Percentiles rank a stretch among this genome's conserved stretches.
Evolutionary conservation across 2,797 vertebrate genomes (phyloP).

Genomic region (Sebastolobus alascanus): DNA sequence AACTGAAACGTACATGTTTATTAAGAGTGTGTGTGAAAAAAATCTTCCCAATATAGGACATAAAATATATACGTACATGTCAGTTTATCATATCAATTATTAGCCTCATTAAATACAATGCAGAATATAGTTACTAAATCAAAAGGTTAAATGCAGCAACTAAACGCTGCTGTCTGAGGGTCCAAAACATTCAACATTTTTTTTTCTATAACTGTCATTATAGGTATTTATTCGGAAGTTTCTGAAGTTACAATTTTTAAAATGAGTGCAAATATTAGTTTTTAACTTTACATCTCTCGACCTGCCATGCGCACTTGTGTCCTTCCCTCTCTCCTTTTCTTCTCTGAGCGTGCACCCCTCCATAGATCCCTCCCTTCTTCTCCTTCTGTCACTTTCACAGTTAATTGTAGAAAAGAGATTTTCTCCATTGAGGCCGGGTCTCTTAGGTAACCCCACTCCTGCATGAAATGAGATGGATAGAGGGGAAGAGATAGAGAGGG

Average conservation of each 20-base stretch:
- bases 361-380: constrained; percentile 67
- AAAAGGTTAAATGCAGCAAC: not conserved
- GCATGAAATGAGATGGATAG: constrained; percentile 89
- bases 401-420: constrained; percentile 88
- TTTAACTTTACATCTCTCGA: constrained; percentile 54
- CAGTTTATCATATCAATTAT: not conserved
- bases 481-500: constrained; percentile 72
- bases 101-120: not conserved
- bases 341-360: constrained; percentile 50
- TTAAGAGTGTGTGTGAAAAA: not conserved
- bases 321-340: constrained; percentile 49
- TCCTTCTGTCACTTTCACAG: constrained; percentile 86
- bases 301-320: constrained; percentile 70
- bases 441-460: constrained; percentile 89
- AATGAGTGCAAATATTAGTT: constrained; percentile 24
- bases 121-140: not conserved
- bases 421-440: constrained; percentile 87
- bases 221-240: not conserved
- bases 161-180: not conserved
- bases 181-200: not conserved
- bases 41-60: not conserved
- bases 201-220: not conserved
- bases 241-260: constrained; percentile 6
- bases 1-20: constrained; percentile 8
- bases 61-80: not conserved